Conservation (phyloP, 2,797 vertebrate genomes). For the Coendou prehensilis region DNA sequence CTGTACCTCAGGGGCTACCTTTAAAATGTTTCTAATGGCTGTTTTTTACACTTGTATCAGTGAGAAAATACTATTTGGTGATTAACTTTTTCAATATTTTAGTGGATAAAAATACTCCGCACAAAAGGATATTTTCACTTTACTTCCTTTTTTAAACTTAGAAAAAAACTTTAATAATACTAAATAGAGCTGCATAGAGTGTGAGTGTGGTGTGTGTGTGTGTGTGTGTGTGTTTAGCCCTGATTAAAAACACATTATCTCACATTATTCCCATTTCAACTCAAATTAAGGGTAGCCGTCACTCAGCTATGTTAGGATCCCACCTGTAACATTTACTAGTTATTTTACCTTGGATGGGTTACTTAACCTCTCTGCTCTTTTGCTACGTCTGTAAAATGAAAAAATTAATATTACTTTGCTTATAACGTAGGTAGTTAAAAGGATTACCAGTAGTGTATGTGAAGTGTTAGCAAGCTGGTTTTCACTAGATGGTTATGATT, state of each 20-base stretch:
- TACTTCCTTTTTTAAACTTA: background rate
- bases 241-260: background rate
- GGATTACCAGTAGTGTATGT: background rate
- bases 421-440: background rate
- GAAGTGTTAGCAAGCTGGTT: background rate
- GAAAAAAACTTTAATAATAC: background rate
- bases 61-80: background rate
- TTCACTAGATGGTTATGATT: background rate
- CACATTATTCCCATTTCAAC: background rate
- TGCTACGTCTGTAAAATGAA: conserved; percentile 34
- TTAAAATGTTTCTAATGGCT: conserved; percentile 19
- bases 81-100: conserved; percentile 42
- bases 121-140: conserved; percentile 41
- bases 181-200: background rate
- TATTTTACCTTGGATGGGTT: conserved; percentile 8
- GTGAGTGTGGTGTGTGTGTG: background rate
- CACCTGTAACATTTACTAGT: background rate
- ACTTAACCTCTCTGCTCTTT: conserved; percentile 32
- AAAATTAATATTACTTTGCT: conserved; percentile 20
- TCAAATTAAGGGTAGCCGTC: conserved; percentile 17
- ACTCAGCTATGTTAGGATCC: background rate
- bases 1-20: background rate
- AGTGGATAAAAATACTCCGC: conserved; percentile 21
- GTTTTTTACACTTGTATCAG: conserved; percentile 20
- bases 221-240: background rate